phyloP scores from a whole-genome alignment of 2,113 vertebrate species.

The Corythoichthys intestinalis region DNA sequence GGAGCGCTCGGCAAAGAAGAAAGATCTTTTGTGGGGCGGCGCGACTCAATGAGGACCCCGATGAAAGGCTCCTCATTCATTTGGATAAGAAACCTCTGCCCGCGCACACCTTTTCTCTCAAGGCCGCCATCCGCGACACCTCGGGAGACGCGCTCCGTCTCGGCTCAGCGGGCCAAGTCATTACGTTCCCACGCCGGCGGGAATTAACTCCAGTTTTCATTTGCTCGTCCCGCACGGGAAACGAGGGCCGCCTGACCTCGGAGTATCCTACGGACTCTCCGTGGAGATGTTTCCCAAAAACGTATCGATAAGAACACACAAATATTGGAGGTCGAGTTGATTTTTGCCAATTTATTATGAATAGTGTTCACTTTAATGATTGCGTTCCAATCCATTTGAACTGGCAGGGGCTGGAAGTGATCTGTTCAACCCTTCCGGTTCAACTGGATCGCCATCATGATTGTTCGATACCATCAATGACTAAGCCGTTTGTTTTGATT shows the following conservation, averaged over 20 bases:
- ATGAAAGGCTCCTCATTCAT: constrained; percentile 67
- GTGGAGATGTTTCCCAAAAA: not conserved
- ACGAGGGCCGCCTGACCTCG: not conserved
- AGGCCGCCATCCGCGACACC: constrained; percentile 69
- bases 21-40: constrained; percentile 62
- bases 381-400: too few relatives aligned
- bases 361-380: too few relatives aligned
- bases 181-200: constrained; percentile 68
- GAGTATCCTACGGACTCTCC: not conserved
- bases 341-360: too few relatives aligned
- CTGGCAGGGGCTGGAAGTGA: too few relatives aligned
- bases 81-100: constrained; percentile 72
- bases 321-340: too few relatives aligned
- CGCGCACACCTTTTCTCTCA: constrained; percentile 70
- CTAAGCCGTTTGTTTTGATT: too few relatives aligned
- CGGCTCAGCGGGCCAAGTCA: constrained; percentile 75
- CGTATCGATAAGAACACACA: not conserved
- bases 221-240: constrained; percentile 56
- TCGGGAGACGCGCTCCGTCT: constrained; percentile 71
- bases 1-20: constrained; percentile 38
- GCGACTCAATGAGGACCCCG: constrained; percentile 62
- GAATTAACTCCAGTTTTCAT: constrained; percentile 62
- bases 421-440: too few relatives aligned
- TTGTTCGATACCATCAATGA: too few relatives aligned
- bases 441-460: too few relatives aligned